Conservation (phyloP, 2,888 invertebrate genomes). For the Leptinotarsa haldemani region DNA sequence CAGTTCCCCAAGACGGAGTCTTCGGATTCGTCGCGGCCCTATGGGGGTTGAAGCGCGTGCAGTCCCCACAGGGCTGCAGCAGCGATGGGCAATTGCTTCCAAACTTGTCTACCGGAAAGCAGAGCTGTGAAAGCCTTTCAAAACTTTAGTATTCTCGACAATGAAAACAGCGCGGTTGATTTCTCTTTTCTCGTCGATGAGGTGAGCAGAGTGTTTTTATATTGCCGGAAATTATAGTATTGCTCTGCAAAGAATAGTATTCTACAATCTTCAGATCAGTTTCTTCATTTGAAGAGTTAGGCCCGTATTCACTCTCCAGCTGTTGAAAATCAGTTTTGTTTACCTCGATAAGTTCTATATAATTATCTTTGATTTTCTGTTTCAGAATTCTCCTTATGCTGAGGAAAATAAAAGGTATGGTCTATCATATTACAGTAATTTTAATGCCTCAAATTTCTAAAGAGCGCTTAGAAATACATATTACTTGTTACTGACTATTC, state of each 20-base stretch:
- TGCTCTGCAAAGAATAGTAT: too few species aligned
- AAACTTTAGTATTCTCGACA: slow-evolving; percentile 54
- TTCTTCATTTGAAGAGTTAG: too few species aligned
- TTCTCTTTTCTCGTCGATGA: slow-evolving; percentile 58
- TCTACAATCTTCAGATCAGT: too few species aligned
- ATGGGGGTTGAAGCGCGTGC: slow-evolving; percentile 61
- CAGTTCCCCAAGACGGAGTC: slow-evolving; percentile 47
- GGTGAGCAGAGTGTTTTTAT: slow-evolving; percentile 46
- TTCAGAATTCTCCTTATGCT: slow-evolving; percentile 44
- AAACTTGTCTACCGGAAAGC: slow-evolving; percentile 65
- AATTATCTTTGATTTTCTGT: slow-evolving; percentile 24
- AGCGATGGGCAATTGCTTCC: slow-evolving; percentile 68
- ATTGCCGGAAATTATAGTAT: too few species aligned
- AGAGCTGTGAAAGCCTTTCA: slow-evolving; percentile 51
- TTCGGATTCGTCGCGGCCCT: slow-evolving; percentile 50
- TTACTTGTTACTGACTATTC: too few species aligned
- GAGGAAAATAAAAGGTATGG: slow-evolving; percentile 48
- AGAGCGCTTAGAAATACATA: too few species aligned
- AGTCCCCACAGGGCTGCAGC: slow-evolving; percentile 62
- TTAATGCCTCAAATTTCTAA: too few species aligned
- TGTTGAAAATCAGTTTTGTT: background rate
- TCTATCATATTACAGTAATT: background rate
- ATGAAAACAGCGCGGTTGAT: slow-evolving; percentile 50
- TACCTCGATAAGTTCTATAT: background rate
- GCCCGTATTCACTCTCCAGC: background rate